Conservation (phyloP, 1,140 invertebrate species). For the Lutraria rhynchaena region DNA sequence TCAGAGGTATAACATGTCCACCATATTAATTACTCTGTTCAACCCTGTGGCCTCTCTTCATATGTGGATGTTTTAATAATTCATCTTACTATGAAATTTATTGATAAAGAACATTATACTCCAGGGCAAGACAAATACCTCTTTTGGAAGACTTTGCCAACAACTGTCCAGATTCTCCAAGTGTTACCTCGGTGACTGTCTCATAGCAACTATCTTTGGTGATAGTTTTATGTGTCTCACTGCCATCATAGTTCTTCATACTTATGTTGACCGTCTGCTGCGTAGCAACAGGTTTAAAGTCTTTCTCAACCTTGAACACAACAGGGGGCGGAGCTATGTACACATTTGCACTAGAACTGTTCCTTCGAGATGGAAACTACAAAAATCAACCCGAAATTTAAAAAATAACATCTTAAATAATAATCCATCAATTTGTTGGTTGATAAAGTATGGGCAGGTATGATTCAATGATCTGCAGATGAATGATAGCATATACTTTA, state of each 20-base stretch:
- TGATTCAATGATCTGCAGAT: too few relatives aligned
- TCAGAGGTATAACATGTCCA: too few relatives aligned
- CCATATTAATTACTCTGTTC: too few relatives aligned
- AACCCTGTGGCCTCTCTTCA: too few relatives aligned
- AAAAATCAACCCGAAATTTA: constrained; percentile 12
- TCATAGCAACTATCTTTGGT: constrained; percentile 67
- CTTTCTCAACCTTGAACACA: constrained; percentile 75
- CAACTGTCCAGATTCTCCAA: constrained; percentile 68
- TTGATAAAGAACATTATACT: too few relatives aligned
- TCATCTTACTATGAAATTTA: too few relatives aligned
- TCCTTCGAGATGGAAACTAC: constrained; percentile 24
- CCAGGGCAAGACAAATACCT: too few relatives aligned
- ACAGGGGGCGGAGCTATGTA: constrained; percentile 73
- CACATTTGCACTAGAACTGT: constrained; percentile 45
- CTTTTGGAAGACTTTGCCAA: constrained; percentile 63
- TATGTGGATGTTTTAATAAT: too few relatives aligned
- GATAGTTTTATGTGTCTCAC: constrained; percentile 73
- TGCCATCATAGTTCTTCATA: constrained; percentile 80
- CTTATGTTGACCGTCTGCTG: constrained; percentile 74
- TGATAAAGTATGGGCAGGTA: too few relatives aligned
- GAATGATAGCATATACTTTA: too few relatives aligned
- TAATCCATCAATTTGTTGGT: too few relatives aligned
- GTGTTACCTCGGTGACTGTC: constrained; percentile 67
- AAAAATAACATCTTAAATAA: background rate
- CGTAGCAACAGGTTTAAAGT: constrained; percentile 71